Conservation (phyloP, 2,797 vertebrate species). For the Erethizon dorsatum region DNA sequence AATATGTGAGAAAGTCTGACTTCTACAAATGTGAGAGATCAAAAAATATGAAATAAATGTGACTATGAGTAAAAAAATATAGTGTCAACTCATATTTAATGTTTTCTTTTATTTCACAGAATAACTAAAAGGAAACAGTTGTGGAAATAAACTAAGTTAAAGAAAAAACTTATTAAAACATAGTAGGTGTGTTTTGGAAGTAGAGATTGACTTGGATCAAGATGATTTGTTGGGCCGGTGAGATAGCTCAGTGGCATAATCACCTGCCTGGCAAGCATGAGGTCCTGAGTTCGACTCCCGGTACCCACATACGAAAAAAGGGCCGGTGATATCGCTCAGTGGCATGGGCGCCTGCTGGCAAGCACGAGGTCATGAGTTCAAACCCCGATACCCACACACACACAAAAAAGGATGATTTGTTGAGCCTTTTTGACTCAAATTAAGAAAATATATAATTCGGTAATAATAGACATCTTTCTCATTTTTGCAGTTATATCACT, state of each 20-base stretch:
- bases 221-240: not conserved
- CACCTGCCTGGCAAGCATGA: too few species aligned
- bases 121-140: constrained; percentile 69
- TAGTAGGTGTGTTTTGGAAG: not conserved
- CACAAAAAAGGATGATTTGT: not conserved
- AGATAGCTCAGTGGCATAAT: too few species aligned
- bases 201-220: not conserved
- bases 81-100: constrained; percentile 14
- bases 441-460: not conserved
- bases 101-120: constrained; percentile 56
- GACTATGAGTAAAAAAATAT: constrained; percentile 44
- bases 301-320: too few species aligned
- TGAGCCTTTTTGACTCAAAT: not conserved
- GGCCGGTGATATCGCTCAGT: too few species aligned
- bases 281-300: too few species aligned
- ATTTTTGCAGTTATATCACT: not conserved
- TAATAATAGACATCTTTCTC: not conserved
- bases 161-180: not conserved
- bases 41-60: constrained; percentile 56
- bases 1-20: constrained; percentile 45
- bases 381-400: too few species aligned
- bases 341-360: too few species aligned
- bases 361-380: too few species aligned
- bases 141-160: constrained; percentile 59
- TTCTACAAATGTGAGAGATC: constrained; percentile 33